Base-by-base conservation (phyloP, 2,888 invertebrate species). In the Euphydryas editha region DNA sequence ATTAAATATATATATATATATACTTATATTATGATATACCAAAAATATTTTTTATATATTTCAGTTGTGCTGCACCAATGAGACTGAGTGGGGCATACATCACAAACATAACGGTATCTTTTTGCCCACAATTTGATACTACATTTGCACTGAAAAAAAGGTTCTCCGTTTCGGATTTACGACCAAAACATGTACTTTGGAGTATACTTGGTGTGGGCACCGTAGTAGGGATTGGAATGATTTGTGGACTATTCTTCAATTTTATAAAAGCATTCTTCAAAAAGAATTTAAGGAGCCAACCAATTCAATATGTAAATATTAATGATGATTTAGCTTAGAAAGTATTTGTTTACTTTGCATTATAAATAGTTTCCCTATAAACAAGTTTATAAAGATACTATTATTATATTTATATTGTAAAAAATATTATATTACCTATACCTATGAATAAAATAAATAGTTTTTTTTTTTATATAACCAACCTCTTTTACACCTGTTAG, bases 401-500 rank as follows among this genome's bases (percentile, higher is more conserved):
- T 44, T 64, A 59, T 44, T 71, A 42, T 56, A 59, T 67, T 67
- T 68, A 60, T 61, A 46, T 30, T 67, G 21, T 20, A 51, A 21
- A 47, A 47, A 30, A 42, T 46, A 21, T 49, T 56, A 47, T 55
- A 39, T 63, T 7, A 36, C 11, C 46, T 20, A 18, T 54, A 36
- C 20, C 65, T 68, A 60, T 69, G 67, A 63, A 68, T 65, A 72
- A 60, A 68, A 68, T 62, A 63, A 62, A 30, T 30, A 5, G 4
- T 4, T 30, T 7, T 30, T 63, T 67, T 70, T 72, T 71, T 71
- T 69, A 56, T 62, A 68, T 46, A 69, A 82, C 92, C 93, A 87
- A 95, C 96, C 95, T 95, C 93, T 84, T 92, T 88, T 80, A 93
- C 94, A 81, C 94, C 95, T 82, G 91, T 93, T 75, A 94, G 91